Conservation (phyloP, 2,797 vertebrate species). For the Linurgus olivaceus region DNA sequence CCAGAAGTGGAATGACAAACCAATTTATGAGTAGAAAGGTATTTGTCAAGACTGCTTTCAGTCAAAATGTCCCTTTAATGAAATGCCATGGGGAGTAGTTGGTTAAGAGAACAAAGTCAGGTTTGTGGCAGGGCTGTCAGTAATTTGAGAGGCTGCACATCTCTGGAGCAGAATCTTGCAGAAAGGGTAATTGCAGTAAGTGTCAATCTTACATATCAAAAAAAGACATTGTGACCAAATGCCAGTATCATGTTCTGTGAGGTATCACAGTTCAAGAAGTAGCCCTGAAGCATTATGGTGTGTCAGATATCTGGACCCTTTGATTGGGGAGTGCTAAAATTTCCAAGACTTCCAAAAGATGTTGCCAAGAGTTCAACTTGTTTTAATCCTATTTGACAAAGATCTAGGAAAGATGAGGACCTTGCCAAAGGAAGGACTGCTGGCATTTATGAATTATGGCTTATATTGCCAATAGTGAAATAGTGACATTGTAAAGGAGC, state of each 20-base stretch:
- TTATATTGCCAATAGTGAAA: background rate
- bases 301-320: constrained; percentile 43
- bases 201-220: constrained; percentile 61
- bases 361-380: background rate
- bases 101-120: constrained; percentile 74
- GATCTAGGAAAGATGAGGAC: background rate
- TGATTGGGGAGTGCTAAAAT: constrained; percentile 42
- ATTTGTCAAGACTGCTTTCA: constrained; percentile 62
- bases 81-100: constrained; percentile 69
- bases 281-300: constrained; percentile 47
- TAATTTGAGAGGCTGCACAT: constrained; percentile 68
- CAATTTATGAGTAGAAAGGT: constrained; percentile 56
- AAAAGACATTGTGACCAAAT: constrained; percentile 62
- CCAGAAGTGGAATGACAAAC: constrained; percentile 48
- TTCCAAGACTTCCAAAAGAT: constrained; percentile 19
- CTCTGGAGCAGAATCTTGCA: constrained; percentile 59
- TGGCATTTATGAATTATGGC: background rate
- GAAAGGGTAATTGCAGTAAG: constrained; percentile 73
- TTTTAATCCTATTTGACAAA: background rate
- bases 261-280: constrained; percentile 56
- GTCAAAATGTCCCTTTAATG: constrained; percentile 69
- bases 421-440: background rate
- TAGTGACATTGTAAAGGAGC: background rate
- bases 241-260: constrained; percentile 31
- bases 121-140: constrained; percentile 65